A percentile compares a stretch with the other conserved stretches of the same genome.
These are phyloP conservation scores for Lytechinus variegatus DNA, from an alignment of 35 echinoderm and acorn worm genomes.

Conservation along the genomic window DNA sequence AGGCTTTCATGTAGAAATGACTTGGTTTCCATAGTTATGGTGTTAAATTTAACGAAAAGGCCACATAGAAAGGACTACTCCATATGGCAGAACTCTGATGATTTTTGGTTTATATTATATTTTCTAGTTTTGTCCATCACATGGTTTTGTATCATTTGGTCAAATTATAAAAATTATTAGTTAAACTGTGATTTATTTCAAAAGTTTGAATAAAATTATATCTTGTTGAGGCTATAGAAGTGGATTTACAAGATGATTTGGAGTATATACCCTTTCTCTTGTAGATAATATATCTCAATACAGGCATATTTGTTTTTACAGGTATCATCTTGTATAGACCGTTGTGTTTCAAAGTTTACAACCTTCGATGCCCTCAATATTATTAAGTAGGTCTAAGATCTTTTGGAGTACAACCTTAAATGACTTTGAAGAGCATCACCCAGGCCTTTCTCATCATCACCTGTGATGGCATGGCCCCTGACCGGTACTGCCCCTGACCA, in stretches of 20 bases:
- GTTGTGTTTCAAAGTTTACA: too few species aligned
- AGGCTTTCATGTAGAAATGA: too few species aligned
- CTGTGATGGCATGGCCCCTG: background rate
- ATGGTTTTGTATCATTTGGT: background rate
- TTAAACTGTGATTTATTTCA: too few species aligned
- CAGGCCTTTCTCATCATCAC: background rate
- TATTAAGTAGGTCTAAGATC: too few species aligned
- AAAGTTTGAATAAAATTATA: background rate
- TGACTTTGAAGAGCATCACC: background rate
- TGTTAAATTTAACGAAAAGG: background rate
- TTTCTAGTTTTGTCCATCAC: background rate
- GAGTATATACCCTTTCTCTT: background rate
- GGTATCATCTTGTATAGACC: too few species aligned
- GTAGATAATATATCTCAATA: too few species aligned
- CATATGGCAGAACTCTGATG: background rate
- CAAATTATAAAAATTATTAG: too few species aligned
- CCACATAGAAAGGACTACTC: background rate
- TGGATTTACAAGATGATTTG: background rate
- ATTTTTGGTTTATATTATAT: background rate
- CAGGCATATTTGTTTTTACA: too few species aligned
- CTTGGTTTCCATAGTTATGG: too few species aligned
- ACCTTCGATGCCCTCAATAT: too few species aligned
- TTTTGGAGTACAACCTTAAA: background rate
- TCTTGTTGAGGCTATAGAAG: background rate
- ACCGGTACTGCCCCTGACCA: background rate